A percentile compares a stretch with the other conserved stretches of the same genome.
These are phyloP conservation scores for Aphidius ervi DNA, from an alignment of 1,140 invertebrate species.

Conservation along the genomic window DNA sequence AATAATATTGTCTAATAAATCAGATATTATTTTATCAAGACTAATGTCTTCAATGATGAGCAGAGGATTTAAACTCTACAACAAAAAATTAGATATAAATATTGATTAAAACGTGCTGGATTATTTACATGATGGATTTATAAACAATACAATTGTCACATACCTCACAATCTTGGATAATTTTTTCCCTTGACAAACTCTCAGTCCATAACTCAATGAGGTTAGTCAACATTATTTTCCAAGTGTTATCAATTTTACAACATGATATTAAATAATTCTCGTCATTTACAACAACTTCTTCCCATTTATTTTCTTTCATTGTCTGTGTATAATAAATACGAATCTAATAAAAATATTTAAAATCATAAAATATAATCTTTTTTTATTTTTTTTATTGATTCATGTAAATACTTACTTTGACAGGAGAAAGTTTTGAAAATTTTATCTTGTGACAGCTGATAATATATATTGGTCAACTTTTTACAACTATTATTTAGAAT, in stretches of 20 bases:
- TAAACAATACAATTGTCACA: conserved; percentile 10
- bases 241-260: conserved; percentile 21
- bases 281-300: conserved; percentile 26
- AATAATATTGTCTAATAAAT: conserved; percentile 33
- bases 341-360: too few species aligned
- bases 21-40: conserved; percentile 26
- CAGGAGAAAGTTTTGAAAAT: too few species aligned
- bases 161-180: conserved; percentile 38
- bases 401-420: too few species aligned
- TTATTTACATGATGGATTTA: conserved; percentile 8
- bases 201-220: conserved; percentile 38
- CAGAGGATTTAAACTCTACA: conserved; percentile 40
- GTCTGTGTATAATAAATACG: too few species aligned
- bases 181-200: conserved; percentile 29
- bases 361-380: too few species aligned
- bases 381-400: too few species aligned
- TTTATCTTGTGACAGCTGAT: too few species aligned
- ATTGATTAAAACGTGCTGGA: conserved; percentile 5
- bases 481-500: too few species aligned
- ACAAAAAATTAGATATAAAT: conserved; percentile 9
- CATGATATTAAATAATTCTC: conserved; percentile 32
- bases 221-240: conserved; percentile 37
- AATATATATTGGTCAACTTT: too few species aligned
- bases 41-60: conserved; percentile 29
- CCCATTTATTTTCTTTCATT: conserved; percentile 24